Conservation (phyloP, 2,113 vertebrate species). For the Nibea albiflora region DNA sequence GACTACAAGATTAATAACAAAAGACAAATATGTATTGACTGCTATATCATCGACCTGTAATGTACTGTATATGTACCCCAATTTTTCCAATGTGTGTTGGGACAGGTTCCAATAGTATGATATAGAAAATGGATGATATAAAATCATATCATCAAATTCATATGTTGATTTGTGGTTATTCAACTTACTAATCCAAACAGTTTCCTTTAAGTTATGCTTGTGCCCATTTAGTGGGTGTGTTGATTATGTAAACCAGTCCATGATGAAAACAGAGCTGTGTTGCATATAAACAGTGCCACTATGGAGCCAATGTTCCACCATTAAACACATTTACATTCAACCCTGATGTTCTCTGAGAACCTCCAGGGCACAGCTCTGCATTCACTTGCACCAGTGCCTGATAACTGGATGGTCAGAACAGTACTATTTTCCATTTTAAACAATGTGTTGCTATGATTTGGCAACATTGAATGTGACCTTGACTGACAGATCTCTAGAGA, state of each 20-base stretch:
- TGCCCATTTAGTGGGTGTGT: neutral
- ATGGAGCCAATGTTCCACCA: neutral
- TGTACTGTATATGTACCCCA: neutral
- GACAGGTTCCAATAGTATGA: conserved; percentile 1
- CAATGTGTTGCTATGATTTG: conserved; percentile 20
- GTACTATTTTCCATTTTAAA: neutral
- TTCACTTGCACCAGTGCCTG: neutral
- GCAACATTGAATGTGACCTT: conserved; percentile 19
- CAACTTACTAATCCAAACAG: neutral
- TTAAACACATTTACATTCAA: conserved; percentile 10
- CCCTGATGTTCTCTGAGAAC: neutral
- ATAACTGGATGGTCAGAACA: neutral
- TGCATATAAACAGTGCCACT: neutral
- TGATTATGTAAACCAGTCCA: neutral
- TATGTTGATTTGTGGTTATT: neutral
- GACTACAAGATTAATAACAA: neutral
- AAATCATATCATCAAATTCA: neutral
- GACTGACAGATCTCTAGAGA: conserved; percentile 27
- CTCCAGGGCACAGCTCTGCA: neutral
- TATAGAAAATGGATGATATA: neutral
- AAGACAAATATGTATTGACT: conserved; percentile 6
- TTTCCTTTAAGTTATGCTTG: neutral
- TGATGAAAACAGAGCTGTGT: neutral
- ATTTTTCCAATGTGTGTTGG: conserved; percentile 2
- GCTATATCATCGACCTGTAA: neutral